These are phyloP conservation scores for Leptarthrus brevirostris DNA, from an alignment of 2,888 invertebrate species.

Conservation along the genomic window DNA sequence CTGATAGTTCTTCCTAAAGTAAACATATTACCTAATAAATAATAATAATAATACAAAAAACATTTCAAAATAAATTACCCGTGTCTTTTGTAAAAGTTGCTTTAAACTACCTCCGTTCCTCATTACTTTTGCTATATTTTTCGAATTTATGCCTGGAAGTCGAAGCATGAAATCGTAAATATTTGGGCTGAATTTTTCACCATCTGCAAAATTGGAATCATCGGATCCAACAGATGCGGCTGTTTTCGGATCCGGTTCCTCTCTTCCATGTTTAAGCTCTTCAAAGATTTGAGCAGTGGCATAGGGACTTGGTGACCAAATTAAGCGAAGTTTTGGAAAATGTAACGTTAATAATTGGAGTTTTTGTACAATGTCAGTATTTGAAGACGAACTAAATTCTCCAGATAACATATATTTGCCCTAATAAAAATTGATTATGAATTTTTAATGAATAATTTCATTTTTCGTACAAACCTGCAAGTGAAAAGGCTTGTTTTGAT, in stretches of 20 bases:
- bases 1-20: slow-evolving; percentile 75
- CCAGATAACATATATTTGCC: slow-evolving; percentile 83
- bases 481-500: slow-evolving; percentile 91
- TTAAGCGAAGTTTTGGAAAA: slow-evolving; percentile 90
- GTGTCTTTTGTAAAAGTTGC: slow-evolving; percentile 71
- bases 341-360: slow-evolving; percentile 93
- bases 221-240: slow-evolving; percentile 80
- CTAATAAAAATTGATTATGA: slow-evolving; percentile 65
- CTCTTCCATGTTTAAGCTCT: slow-evolving; percentile 89
- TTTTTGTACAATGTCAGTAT: slow-evolving; percentile 84
- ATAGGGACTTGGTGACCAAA: slow-evolving; percentile 97
- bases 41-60: no score
- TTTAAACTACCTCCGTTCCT: slow-evolving; percentile 78
- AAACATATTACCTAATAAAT: no score
- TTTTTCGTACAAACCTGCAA: slow-evolving; percentile 74
- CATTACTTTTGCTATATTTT: slow-evolving; percentile 83
- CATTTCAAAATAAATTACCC: no score
- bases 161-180: slow-evolving; percentile 86
- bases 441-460: neutral
- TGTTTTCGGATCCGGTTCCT: slow-evolving; percentile 80
- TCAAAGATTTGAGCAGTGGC: slow-evolving; percentile 96
- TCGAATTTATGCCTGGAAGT: slow-evolving; percentile 88
- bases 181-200: slow-evolving; percentile 76
- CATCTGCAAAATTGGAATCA: slow-evolving; percentile 68
- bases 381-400: slow-evolving; percentile 71